Conservation (phyloP, 2,113 vertebrate genomes). For the Grallaria varia region DNA sequence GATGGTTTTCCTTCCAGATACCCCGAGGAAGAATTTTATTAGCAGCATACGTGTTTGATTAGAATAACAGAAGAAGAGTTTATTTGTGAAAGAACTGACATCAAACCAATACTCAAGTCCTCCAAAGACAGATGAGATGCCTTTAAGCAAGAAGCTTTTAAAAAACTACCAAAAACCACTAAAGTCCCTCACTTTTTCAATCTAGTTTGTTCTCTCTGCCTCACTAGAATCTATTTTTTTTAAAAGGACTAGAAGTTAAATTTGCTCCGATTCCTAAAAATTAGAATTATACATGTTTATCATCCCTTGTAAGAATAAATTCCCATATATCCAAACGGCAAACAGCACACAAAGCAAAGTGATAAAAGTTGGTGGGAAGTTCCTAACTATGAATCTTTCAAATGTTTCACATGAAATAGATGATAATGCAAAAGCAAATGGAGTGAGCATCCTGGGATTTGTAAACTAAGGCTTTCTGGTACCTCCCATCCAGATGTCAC, state of each 20-base stretch:
- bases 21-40: background rate
- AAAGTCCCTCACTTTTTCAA: background rate
- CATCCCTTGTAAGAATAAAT: background rate
- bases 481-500: accelerated
- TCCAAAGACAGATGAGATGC: background rate
- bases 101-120: background rate
- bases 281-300: background rate
- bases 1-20: background rate
- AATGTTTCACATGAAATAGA: background rate
- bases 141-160: background rate
- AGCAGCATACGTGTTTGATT: background rate
- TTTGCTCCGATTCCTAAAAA: background rate
- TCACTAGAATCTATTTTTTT: background rate
- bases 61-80: slow-evolving; percentile 26
- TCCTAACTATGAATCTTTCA: background rate
- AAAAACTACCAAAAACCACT: background rate
- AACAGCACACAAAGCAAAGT: background rate
- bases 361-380: background rate
- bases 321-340: background rate
- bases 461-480: accelerated
- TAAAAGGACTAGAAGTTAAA: background rate
- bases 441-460: accelerated
- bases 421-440: background rate
- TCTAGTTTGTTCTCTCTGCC: background rate
- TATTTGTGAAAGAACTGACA: background rate